phyloP scores from a whole-genome alignment of 2,797 vertebrate species.

The Poecilia wingei region DNA sequence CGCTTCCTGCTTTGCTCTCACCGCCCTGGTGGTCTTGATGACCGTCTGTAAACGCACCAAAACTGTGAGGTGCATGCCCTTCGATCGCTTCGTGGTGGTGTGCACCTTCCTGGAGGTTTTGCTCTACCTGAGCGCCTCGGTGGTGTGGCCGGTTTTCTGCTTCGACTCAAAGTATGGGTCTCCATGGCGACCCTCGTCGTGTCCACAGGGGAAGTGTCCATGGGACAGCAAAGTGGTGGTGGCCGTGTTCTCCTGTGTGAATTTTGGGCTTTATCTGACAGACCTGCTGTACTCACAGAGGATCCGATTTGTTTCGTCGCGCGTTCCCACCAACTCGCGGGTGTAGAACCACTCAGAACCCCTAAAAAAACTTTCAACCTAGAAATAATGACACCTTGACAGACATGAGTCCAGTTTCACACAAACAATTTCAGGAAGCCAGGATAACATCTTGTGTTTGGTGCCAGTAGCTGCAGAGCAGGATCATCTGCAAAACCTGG shows the following conservation, averaged over 20 bases:
- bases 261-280: slow-evolving; percentile 85
- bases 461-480: not conserved
- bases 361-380: not conserved
- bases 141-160: slow-evolving; percentile 93
- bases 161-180: slow-evolving; percentile 92
- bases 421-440: not conserved
- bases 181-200: slow-evolving; percentile 80
- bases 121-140: slow-evolving; percentile 88
- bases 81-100: slow-evolving; percentile 86
- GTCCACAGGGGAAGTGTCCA: slow-evolving; percentile 84
- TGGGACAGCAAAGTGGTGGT: slow-evolving; percentile 95
- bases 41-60: slow-evolving; percentile 84
- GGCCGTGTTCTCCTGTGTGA: slow-evolving; percentile 88
- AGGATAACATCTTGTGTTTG: not conserved
- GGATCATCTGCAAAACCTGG: not conserved
- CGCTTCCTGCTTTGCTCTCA: slow-evolving; percentile 85
- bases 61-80: slow-evolving; percentile 81
- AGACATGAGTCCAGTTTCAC: not conserved
- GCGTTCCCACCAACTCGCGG: slow-evolving; percentile 36
- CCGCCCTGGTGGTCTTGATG: slow-evolving; percentile 83
- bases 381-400: not conserved
- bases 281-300: slow-evolving; percentile 91
- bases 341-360: slow-evolving; percentile 26
- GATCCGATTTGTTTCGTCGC: slow-evolving; percentile 77
- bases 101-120: slow-evolving; percentile 88